phyloP scores from a whole-genome alignment of 1,140 invertebrate species.

The Neodiprion pinetum region DNA sequence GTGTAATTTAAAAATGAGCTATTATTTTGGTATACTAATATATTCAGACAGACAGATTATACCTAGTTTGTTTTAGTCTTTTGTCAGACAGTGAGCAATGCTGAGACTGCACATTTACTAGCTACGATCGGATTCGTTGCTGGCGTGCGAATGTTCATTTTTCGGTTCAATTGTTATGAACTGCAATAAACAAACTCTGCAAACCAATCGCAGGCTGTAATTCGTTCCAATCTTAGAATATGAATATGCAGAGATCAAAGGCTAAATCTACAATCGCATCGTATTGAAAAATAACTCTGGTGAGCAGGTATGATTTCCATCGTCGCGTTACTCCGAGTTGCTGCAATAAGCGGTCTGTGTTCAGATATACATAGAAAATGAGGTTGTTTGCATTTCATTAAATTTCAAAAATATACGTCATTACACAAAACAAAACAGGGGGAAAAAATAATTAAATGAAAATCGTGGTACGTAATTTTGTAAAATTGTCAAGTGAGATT shows the following conservation, averaged over 20 bases:
- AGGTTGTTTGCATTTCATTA: background rate
- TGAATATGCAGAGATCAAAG: constrained; percentile 30
- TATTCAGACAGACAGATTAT: constrained; percentile 32
- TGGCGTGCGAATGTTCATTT: background rate
- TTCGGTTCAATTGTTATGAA: background rate
- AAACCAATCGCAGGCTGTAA: constrained; percentile 3
- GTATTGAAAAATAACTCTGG: constrained; percentile 49
- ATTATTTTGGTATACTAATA: constrained; percentile 8
- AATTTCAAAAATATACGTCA: too few species aligned
- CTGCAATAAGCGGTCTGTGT: constrained; percentile 26
- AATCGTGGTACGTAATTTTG: too few species aligned
- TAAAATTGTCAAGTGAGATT: too few species aligned
- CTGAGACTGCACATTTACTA: constrained; percentile 32
- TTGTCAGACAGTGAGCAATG: constrained; percentile 45
- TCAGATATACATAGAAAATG: constrained; percentile 16
- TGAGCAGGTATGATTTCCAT: constrained; percentile 30
- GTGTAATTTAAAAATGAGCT: background rate
- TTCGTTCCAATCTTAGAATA: background rate
- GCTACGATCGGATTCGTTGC: constrained; percentile 25
- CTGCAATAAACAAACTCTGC: background rate
- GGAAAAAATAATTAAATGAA: too few species aligned
- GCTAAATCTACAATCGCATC: constrained; percentile 36
- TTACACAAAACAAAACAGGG: too few species aligned
- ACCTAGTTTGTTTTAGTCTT: constrained; percentile 37
- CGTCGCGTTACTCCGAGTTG: constrained; percentile 26